phyloP scores from a whole-genome alignment of 1,140 invertebrate genomes.

The Uloborus diversus region DNA sequence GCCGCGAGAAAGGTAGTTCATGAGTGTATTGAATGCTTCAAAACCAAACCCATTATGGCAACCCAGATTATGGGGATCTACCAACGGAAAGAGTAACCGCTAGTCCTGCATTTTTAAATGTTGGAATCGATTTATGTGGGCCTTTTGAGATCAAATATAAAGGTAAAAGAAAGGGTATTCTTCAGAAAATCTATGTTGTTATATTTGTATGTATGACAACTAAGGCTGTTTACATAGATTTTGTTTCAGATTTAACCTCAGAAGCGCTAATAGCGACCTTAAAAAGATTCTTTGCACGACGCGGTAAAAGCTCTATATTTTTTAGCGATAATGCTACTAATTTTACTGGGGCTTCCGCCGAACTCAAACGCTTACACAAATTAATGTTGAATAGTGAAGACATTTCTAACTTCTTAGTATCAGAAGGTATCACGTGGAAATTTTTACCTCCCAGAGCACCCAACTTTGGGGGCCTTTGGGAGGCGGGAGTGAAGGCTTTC shows the following conservation, averaged over 20 bases:
- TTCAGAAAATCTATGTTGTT: neutral
- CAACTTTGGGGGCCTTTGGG: constrained; percentile 25
- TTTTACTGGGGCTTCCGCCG: neutral
- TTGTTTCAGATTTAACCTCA: neutral
- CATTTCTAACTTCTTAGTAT: neutral
- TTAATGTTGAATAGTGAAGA: neutral
- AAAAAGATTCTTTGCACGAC: neutral
- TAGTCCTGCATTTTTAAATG: neutral
- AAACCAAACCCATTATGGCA: neutral
- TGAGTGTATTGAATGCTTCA: neutral
- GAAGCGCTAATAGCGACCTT: neutral
- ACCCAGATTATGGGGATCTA: neutral
- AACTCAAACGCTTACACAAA: neutral
- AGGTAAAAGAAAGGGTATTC: neutral
- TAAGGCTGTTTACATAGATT: neutral
- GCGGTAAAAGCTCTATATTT: neutral
- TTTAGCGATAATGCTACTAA: neutral
- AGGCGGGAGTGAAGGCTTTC: constrained; percentile 2
- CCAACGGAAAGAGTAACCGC: neutral
- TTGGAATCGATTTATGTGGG: neutral
- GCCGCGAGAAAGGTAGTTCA: neutral
- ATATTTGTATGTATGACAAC: neutral
- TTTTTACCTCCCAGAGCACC: neutral
- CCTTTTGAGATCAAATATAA: neutral
- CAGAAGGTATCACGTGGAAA: neutral